Conservation (phyloP, 1,140 invertebrate species). For the Drosophila kohkoa region DNA sequence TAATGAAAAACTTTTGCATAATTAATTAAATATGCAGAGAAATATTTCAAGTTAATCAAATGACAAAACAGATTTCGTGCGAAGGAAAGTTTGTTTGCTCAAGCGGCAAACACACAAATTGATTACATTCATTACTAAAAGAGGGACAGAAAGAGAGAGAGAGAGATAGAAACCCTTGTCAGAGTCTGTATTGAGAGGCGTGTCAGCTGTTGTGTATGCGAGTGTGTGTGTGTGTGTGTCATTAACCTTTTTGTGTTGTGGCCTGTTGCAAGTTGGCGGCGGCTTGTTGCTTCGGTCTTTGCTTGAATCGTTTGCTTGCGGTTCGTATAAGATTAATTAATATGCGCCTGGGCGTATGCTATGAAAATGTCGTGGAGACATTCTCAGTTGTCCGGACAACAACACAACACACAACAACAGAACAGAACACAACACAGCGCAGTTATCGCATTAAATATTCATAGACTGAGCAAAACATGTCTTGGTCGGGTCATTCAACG, state of each 20-base stretch:
- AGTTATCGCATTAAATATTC: slow-evolving; percentile 73
- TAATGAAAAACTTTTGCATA: slow-evolving; percentile 7
- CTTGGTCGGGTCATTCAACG: slow-evolving; percentile 33
- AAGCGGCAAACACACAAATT: slow-evolving; percentile 25
- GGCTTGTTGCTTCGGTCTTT: slow-evolving; percentile 21
- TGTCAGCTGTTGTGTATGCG: not conserved
- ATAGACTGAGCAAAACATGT: slow-evolving; percentile 42
- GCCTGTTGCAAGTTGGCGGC: slow-evolving; percentile 17
- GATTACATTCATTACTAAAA: slow-evolving; percentile 4
- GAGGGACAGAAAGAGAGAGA: no score
- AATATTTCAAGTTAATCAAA: slow-evolving; percentile 27
- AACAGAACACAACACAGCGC: slow-evolving; percentile 31
- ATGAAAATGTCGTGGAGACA: slow-evolving; percentile 18
- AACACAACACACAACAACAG: no score
- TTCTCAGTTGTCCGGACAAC: slow-evolving; percentile 32
- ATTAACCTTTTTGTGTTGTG: slow-evolving; percentile 23
- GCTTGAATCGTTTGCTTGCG: not conserved
- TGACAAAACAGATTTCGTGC: slow-evolving; percentile 20
- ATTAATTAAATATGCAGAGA: slow-evolving; percentile 19
- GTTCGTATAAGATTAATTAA: slow-evolving; percentile 23
- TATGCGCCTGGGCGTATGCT: slow-evolving; percentile 27
- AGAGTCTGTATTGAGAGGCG: not conserved
- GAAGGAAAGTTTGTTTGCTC: slow-evolving; percentile 1
- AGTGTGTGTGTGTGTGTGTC: slow-evolving; percentile 10
- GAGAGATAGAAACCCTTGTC: slow-evolving; percentile 24